Evolutionary conservation across 2,797 vertebrate genomes (phyloP), one percentile per base, ranked within the genome.

Genomic region (Sebastes hubbsi): DNA sequence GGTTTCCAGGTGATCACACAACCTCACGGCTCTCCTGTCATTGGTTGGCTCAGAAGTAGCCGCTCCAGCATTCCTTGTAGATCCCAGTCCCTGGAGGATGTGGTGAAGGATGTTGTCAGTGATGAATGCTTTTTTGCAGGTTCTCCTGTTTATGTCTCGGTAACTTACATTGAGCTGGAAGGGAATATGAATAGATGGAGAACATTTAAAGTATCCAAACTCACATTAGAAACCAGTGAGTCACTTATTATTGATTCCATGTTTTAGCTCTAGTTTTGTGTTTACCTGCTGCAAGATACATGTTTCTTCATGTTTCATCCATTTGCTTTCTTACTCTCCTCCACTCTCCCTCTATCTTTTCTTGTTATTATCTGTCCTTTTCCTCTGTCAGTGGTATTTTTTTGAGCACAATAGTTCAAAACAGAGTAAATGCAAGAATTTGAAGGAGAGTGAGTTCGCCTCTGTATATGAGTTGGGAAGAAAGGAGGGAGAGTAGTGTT

Each of bases 1-100:
- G 65, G 77, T 87, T 89, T 90, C 63, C 85, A 86, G 83, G 80
- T 80, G 83, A 82, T 81, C 76, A 68, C 77, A 60, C 30, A 59
- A 68, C 80, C 82, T 80, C 71, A 74, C 75, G 77, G 82, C 76
- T 36, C 70, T 36, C 20, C 66, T 72, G 74, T 81, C 87, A 76
- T 46, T 76, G 61, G 68, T 30, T 75, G 56, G 24, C 78, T 86
- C 60, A 68, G 71, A 73, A 63, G 64, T 70, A 52, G 69, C 74
- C 14, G 59, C 69, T 72, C n/a, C 42, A 25, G 46, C 58, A 60
- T 63, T 69, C 63, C 65, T 24, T 36, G 64, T 72, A 52, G 75
- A 70, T 88, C 67, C 30, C 10, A 2, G 36, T 80, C 78, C 77
- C 82, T 8, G 30, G 72, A 79, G 82, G 65, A 82, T 67, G 27